A percentile compares a stretch with the other conserved stretches of the same genome.
Evolutionary conservation across 2,888 invertebrate genomes (phyloP).

Genomic region (Tetramorium bicarinatum): DNA sequence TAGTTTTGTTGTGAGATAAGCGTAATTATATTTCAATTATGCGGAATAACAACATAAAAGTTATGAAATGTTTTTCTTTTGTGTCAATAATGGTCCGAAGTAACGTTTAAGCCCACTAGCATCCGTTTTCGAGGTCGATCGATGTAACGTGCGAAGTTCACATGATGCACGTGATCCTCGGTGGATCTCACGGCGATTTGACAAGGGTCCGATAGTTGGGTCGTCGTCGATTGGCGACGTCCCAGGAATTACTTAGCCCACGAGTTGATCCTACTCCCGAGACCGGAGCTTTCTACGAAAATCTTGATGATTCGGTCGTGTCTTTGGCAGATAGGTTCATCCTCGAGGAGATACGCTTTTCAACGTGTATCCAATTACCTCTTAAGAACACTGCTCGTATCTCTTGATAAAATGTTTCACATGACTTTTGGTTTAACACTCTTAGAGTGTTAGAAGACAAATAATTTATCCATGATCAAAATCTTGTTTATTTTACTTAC

Average conservation of each 20-base stretch:
- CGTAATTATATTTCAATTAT: neutral
- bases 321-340: constrained; percentile 29
- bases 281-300: constrained; percentile 29
- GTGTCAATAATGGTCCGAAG: constrained; percentile 26
- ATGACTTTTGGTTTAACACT: neutral
- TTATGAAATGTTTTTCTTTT: neutral
- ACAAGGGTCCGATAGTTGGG: constrained; percentile 53
- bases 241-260: constrained; percentile 47
- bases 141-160: constrained; percentile 55
- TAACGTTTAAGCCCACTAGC: constrained; percentile 29
- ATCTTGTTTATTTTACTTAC: neutral
- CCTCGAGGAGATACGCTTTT: constrained; percentile 19
- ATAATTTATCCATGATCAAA: neutral
- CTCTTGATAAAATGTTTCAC: constrained; percentile 3
- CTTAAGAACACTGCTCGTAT: neutral
- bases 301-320: constrained; percentile 46
- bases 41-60: neutral
- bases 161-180: constrained; percentile 36
- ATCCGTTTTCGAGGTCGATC: constrained; percentile 52
- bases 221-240: constrained; percentile 33
- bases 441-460: neutral
- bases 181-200: constrained; percentile 29
- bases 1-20: neutral
- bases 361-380: constrained; percentile 25
- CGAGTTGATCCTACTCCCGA: constrained; percentile 40